Percentiles rank a stretch among this genome's conserved stretches.
These are phyloP conservation scores for Bombylius major DNA, from an alignment of 2,888 invertebrate species.

Conservation along the genomic window DNA sequence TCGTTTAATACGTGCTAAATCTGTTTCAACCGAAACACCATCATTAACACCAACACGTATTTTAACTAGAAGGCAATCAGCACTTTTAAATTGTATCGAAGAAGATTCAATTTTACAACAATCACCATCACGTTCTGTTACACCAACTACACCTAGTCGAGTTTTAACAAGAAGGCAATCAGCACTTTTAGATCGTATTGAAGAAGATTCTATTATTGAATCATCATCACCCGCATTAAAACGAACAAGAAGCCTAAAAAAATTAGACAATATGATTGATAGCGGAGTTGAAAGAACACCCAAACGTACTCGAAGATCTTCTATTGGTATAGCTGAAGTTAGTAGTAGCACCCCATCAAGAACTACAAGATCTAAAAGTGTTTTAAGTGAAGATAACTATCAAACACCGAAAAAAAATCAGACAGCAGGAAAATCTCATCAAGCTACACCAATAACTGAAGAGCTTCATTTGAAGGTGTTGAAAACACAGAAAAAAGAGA, in stretches of 20 bases:
- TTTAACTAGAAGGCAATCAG: slow-evolving; percentile 16
- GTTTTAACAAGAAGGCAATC: slow-evolving; percentile 18
- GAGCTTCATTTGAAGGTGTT: not conserved
- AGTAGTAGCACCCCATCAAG: not conserved
- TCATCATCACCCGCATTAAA: slow-evolving; percentile 16
- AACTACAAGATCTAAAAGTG: slow-evolving; percentile 1
- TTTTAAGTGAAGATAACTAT: slow-evolving; percentile 6
- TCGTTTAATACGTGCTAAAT: slow-evolving; percentile 5
- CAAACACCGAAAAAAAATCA: slow-evolving; percentile 3
- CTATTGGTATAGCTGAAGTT: slow-evolving; percentile 9
- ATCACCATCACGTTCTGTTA: slow-evolving; percentile 16
- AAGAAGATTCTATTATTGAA: slow-evolving; percentile 17
- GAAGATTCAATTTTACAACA: slow-evolving; percentile 18
- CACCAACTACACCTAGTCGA: not conserved
- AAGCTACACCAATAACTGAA: not conserved
- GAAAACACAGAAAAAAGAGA: not conserved
- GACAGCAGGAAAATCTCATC: not conserved
- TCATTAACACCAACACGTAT: slow-evolving; percentile 12
- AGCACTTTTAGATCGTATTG: slow-evolving; percentile 19
- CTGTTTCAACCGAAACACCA: slow-evolving; percentile 5
- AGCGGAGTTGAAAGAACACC: slow-evolving; percentile 14
- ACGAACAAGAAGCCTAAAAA: slow-evolving; percentile 19
- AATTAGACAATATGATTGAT: slow-evolving; percentile 18
- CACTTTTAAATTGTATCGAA: slow-evolving; percentile 18
- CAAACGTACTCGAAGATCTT: slow-evolving; percentile 18